Base-by-base conservation (phyloP, 2,113 vertebrate genomes). In the Columbina picui region DNA sequence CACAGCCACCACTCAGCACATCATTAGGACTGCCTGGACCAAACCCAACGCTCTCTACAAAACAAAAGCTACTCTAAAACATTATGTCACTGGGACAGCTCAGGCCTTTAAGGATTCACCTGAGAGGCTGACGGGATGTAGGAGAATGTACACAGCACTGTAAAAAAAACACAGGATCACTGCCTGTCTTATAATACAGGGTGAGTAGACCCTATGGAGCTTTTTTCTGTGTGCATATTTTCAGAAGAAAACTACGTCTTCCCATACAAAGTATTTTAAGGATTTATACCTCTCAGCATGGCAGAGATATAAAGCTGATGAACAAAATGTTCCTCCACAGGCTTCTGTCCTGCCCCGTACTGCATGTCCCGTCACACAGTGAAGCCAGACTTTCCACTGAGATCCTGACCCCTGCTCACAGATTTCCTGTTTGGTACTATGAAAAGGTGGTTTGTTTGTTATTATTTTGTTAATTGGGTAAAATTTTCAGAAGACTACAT, bases 351-450 rank as follows among this genome's bases (percentile, higher is more conserved):
- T 92, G 45, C 41, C 43, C 67, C 91, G 77, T 60, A 34, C 27
- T 81, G 55, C 52, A 18, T 39, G 57, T 41, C 71, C 53, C 0
- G 0, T 63, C 74, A 63, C 59, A 55, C 29, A 64, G 59, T 83
- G 81, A 95, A 94, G 87, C 50, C 43, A 88, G 60, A 90, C 63
- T 84, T 95, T 97, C 93, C 96, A 95, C 85, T 75, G 68, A 86
- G 69, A 71, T 88, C 70, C 96, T 93, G 88, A 93, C 91, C 93
- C 67, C 65, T 90, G 87, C 52, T 76, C 93, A 77, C 89, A 85
- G 80, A 85, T 87, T 92, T 95, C 87, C 90, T 94, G 96, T 94
- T 94, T 79, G 63, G 86, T 92, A 63, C 88, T 79, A 84, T 57
- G 86, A 94, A 91, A 95, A 93, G 74, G 80, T 93, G 86, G 94